Percentiles rank a stretch among this genome's conserved stretches.
These are phyloP conservation scores for Artibeus lituratus DNA, from an alignment of 2,797 vertebrate genomes.

Conservation along the genomic window DNA sequence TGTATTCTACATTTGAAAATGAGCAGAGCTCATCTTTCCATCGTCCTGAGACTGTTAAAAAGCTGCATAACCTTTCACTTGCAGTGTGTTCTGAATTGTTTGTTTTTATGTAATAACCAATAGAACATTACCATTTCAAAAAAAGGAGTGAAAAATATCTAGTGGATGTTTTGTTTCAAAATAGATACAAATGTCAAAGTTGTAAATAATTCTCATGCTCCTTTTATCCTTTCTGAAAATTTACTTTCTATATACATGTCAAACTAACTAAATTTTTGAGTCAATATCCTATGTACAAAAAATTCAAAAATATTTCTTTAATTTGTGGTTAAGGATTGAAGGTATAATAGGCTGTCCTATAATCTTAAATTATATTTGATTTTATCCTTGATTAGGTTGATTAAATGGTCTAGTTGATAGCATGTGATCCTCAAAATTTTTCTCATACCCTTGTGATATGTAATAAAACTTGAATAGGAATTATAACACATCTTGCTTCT, in stretches of 20 bases:
- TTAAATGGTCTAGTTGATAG: neutral
- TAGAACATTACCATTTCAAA: neutral
- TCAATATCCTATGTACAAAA: neutral
- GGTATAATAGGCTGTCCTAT: neutral
- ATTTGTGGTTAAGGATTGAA: neutral
- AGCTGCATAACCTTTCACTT: neutral
- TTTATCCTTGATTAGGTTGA: neutral
- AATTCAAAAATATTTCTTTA: neutral
- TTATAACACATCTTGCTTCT: neutral
- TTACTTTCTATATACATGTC: neutral
- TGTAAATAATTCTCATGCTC: neutral
- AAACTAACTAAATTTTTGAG: neutral
- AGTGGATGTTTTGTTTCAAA: neutral
- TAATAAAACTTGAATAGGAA: neutral
- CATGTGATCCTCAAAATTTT: neutral
- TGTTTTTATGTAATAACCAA: neutral
- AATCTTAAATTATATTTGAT: slow-evolving; percentile 25
- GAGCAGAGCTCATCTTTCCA: slow-evolving; percentile 4
- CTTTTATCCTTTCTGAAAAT: slow-evolving; percentile 7
- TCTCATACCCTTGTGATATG: neutral
- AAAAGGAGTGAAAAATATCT: neutral
- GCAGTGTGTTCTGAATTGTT: neutral
- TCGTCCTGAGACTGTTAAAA: neutral
- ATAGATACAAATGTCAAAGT: neutral
- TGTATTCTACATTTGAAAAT: slow-evolving; percentile 15